Evolutionary conservation across 2,888 invertebrate genomes (phyloP), one percentile per base, ranked within the genome.

Genomic region (Zygogramma bicolorata): DNA sequence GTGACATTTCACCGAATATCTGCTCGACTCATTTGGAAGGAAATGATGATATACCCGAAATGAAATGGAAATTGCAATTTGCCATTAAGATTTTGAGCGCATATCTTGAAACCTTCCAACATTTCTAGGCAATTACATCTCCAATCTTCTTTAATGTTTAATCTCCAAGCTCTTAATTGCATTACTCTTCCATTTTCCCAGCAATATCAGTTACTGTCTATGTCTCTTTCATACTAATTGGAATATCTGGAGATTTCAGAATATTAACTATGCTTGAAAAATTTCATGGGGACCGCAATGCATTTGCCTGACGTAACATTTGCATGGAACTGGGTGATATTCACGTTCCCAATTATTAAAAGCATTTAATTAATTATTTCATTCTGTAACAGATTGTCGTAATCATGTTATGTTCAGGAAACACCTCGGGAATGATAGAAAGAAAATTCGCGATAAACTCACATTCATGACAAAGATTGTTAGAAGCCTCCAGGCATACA

Each of bases 101-200:
- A 76, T 68, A 72, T 74, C 74, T 76, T 70, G 59, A 62, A n/a
- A 63, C 70, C 40, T 63, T 68, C 66, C 67, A 58, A 70, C 75
- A 68, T 77, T 75, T 74, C 77, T 67, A 73, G 75, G 77, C 73
- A 78, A 77, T 77, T 80, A 80, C 76, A 72, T 73, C 77, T 76
- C 78, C 77, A 79, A 79, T 79, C 77, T 77, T 77, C 77, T 78
- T 79, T 76, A 76, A 78, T 75, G 75, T 76, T 79, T 80, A 80
- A 81, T 81, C 78, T 79, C 74, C 75, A 74, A 76, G 76, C 77
- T 77, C 75, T 76, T 79, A 80, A 80, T 79, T 79, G 66, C 74
- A 80, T 80, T 77, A 80, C 70, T 71, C 68, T 75, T 76, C 75
- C 74, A 78, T 79, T 78, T 80, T 77, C 61, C 53, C 53, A 61